A percentile compares a stretch with the other conserved stretches of the same genome.
phyloP scores from a whole-genome alignment of 2,888 invertebrate species.

The Caenorhabditis japonica region DNA sequence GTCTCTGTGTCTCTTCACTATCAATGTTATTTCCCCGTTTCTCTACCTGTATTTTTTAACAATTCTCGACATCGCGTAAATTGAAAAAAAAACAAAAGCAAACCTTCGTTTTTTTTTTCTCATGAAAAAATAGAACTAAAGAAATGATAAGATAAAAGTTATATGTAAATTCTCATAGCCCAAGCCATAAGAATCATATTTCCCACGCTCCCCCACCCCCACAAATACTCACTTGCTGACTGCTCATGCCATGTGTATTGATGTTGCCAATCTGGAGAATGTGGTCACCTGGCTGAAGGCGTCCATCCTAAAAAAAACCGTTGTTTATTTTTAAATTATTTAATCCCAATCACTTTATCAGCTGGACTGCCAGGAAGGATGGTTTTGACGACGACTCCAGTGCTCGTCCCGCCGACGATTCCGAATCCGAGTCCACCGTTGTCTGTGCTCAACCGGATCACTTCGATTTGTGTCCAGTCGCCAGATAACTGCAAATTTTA shows the following conservation, averaged over 20 bases:
- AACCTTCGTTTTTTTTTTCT: too few species aligned
- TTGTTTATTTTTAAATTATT: neutral
- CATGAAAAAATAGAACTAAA: too few species aligned
- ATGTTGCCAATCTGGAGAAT: constrained; percentile 85
- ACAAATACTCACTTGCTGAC: constrained; percentile 82
- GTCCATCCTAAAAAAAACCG: constrained; percentile 84
- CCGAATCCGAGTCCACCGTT: constrained; percentile 88
- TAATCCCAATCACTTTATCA: constrained; percentile 84
- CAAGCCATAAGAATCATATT: too few species aligned
- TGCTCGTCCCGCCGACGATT: constrained; percentile 93
- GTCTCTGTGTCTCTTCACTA: too few species aligned
- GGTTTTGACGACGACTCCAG: constrained; percentile 99
- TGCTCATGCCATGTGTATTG: constrained; percentile 89
- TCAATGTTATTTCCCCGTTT: too few species aligned
- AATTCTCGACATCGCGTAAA: too few species aligned
- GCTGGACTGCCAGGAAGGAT: constrained; percentile 97
- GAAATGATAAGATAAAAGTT: too few species aligned
- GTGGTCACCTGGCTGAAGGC: constrained; percentile 96
- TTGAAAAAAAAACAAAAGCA: too few species aligned
- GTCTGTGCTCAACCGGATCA: constrained; percentile 95
- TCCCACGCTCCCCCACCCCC: too few species aligned
- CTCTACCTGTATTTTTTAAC: too few species aligned
- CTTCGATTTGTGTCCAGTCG: constrained; percentile 99
- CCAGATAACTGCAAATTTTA: constrained; percentile 86
- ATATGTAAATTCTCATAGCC: too few species aligned